phyloP scores from a whole-genome alignment of 2,797 vertebrate species.

The Anomalospiza imberbis region DNA sequence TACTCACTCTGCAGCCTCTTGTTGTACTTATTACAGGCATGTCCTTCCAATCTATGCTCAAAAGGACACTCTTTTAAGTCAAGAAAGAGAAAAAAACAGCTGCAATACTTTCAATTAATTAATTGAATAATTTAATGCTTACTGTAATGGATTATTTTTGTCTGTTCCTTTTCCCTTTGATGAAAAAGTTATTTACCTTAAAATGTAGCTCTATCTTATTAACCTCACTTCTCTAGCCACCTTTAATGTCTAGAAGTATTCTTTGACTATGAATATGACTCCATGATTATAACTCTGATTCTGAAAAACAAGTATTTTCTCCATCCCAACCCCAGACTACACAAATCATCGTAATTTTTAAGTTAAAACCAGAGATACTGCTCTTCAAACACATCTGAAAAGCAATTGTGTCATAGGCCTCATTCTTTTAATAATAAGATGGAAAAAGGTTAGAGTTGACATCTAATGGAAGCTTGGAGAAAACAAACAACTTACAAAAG shows the following conservation, averaged over 20 bases:
- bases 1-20: background rate
- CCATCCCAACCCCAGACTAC: background rate
- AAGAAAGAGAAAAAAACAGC: background rate
- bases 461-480: background rate
- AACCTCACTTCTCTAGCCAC: background rate
- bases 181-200: background rate
- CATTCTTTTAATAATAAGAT: background rate
- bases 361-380: background rate
- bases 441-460: background rate
- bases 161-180: background rate
- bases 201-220: background rate
- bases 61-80: background rate
- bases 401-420: background rate
- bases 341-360: background rate
- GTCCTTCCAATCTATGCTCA: background rate
- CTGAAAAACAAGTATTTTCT: background rate
- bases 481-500: background rate
- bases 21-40: background rate
- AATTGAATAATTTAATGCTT: background rate
- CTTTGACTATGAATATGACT: background rate
- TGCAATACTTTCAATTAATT: background rate
- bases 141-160: background rate
- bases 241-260: background rate
- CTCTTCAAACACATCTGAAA: background rate
- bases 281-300: background rate